A percentile compares a stretch with the other conserved stretches of the same genome.
Evolutionary conservation across 2,113 vertebrate genomes (phyloP).

Genomic region (Rhagologus leucostigma): DNA sequence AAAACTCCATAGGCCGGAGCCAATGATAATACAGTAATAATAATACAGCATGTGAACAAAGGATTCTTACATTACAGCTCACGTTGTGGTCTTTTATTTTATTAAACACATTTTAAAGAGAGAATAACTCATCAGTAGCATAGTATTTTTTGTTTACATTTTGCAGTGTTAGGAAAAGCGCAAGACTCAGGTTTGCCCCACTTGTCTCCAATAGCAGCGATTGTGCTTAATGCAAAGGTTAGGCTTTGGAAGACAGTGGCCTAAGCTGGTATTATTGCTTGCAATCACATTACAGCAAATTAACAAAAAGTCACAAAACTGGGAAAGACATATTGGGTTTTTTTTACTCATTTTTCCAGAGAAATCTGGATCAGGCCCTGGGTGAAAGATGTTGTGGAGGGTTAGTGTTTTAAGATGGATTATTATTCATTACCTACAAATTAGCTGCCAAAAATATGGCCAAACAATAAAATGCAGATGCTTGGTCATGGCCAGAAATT

Average conservation of each 20-base stretch:
- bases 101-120: neutral
- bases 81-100: neutral
- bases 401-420: neutral
- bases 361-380: neutral
- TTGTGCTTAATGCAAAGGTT: neutral
- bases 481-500: neutral
- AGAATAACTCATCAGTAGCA: neutral
- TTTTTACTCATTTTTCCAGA: neutral
- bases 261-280: neutral
- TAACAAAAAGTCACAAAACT: neutral
- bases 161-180: neutral
- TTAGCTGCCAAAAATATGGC: neutral
- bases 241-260: neutral
- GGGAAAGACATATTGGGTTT: neutral
- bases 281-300: neutral
- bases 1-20: neutral
- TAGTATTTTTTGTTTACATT: slow-evolving; percentile 7
- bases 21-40: slow-evolving; percentile 8
- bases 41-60: neutral
- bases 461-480: neutral
- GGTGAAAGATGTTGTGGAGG: neutral
- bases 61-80: neutral
- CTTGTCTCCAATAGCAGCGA: neutral
- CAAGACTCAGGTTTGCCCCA: neutral
- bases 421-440: neutral